Evolutionary conservation across 2,797 vertebrate genomes (phyloP), one percentile per base, ranked within the genome.

Genomic region (Salarias fasciatus): DNA sequence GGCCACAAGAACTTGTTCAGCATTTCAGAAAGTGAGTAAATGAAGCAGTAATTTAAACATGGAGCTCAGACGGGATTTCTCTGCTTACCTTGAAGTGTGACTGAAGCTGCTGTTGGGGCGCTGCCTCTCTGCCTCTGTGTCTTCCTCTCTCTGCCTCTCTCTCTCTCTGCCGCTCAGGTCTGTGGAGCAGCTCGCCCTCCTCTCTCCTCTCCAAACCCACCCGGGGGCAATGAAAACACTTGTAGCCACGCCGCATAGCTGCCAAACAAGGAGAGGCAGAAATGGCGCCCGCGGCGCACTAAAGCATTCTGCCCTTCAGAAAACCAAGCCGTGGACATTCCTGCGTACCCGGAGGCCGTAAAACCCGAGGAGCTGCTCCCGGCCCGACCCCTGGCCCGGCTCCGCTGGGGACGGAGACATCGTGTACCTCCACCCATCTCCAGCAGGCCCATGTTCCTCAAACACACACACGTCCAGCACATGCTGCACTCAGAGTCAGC

Each of bases 261-360:
- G 65, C 74, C 77, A 85, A 72, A 84, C 65, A 74, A 15, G 75
- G 75, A 69, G 55, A 35, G 54, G 57, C 56, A n/a, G 53, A 83
- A 75, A 76, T 57, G 52, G 61, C 7, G 48, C 46, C 62, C 5
- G 5, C 0, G 37, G 38, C 49, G 83, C 77, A 74, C 82, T 87
- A 75, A 88, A 87, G 86, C 50, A 61, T 67, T 28, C 77, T 52
- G 74, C 59, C 56, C 72, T 42, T 10, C 49, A 56, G 65, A 79
- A 87, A 84, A 85, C 67, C 69, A 76, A 80, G 75, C 77, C 82
- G 62, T 48, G 69, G 42, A 80, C 80, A 81, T 84, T 86, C 80
- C 80, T 50, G 56, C 0, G 40, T 3, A 14, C 75, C 49, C 70
- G 38, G 13, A 11, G 55, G 74, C 60, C n/a, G 74, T 80, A 78